phyloP scores from a whole-genome alignment of 2,113 vertebrate species.

The Cathartes aura region DNA sequence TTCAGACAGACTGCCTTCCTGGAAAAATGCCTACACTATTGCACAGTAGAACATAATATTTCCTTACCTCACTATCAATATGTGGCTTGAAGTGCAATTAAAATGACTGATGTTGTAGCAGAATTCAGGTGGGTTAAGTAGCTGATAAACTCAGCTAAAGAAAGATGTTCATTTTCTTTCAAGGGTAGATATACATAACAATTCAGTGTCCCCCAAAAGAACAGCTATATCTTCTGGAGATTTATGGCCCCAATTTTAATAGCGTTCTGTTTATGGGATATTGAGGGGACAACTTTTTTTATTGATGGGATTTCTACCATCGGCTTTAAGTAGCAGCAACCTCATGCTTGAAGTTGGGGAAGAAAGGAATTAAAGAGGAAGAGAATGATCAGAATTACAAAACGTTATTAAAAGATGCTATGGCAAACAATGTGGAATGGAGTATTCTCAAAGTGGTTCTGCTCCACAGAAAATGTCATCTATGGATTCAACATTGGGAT shows the following conservation, averaged over 20 bases:
- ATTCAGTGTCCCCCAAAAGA: not conserved
- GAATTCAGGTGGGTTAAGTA: not conserved
- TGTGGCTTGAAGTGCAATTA: not conserved
- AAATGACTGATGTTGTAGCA: not conserved
- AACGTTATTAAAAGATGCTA: not conserved
- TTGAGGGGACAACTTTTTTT: not conserved
- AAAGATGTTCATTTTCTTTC: not conserved
- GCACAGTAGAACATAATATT: not conserved
- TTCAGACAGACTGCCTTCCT: not conserved
- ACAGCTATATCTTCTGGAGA: not conserved
- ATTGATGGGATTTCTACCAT: not conserved
- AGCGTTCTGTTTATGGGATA: not conserved
- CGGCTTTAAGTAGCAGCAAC: not conserved
- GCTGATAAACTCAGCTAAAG: constrained; percentile 5
- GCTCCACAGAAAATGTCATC: not conserved
- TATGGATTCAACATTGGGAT: not conserved
- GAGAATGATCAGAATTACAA: not conserved
- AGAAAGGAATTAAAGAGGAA: not conserved
- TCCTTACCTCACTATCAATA: not conserved
- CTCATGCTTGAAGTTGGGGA: not conserved
- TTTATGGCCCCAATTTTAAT: not conserved
- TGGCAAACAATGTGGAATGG: not conserved
- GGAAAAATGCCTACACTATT: not conserved
- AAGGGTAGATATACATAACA: not conserved
- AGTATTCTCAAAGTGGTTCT: not conserved